These are phyloP conservation scores for Drosophila sp. DNA, from an alignment of 1,140 invertebrate species.

Conservation along the genomic window DNA sequence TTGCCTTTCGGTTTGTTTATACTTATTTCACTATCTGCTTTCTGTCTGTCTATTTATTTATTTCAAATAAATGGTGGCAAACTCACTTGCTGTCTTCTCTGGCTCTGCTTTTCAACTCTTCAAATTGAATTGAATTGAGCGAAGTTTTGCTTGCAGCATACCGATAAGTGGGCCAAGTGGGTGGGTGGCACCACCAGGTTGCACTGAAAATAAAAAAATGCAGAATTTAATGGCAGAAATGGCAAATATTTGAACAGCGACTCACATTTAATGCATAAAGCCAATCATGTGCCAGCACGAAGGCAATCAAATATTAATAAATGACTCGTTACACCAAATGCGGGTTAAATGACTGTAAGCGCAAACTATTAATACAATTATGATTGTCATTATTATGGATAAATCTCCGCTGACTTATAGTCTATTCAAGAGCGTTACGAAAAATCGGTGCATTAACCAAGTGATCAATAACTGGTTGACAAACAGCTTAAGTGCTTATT, in stretches of 20 bases:
- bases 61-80: conserved; percentile 68
- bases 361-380: conserved; percentile 39
- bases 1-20: conserved; percentile 66
- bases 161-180: conserved; percentile 38
- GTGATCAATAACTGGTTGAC: neutral
- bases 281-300: conserved; percentile 31
- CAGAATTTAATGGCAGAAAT: conserved; percentile 10
- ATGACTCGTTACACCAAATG: conserved; percentile 28
- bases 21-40: conserved; percentile 48
- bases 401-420: too few species aligned
- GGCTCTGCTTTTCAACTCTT: conserved; percentile 31
- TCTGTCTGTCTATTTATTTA: conserved; percentile 64
- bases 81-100: conserved; percentile 31
- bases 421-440: neutral
- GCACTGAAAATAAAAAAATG: neutral
- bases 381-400: conserved; percentile 21
- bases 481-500: neutral
- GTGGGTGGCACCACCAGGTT: neutral
- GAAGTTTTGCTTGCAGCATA: conserved; percentile 51
- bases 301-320: conserved; percentile 48
- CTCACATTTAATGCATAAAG: conserved; percentile 19
- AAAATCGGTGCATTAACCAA: neutral
- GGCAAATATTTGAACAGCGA: conserved; percentile 38
- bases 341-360: conserved; percentile 26
- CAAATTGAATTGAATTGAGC: conserved; percentile 67